phyloP scores from a whole-genome alignment of 2,797 vertebrate species.

The Petrocephalus sullivani region DNA sequence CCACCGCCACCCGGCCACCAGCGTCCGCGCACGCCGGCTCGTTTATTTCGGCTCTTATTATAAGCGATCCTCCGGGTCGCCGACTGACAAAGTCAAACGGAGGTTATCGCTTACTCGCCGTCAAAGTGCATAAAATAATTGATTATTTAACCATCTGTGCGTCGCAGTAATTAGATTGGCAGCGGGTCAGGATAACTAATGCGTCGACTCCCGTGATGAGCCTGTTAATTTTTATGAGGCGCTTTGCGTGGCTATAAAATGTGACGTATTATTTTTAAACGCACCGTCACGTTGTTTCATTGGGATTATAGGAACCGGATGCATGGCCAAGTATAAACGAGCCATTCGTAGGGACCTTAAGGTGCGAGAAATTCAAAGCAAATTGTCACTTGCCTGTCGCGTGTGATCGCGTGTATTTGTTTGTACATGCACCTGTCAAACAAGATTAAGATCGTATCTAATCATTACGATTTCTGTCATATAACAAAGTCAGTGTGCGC shows the following conservation, averaged over 20 bases:
- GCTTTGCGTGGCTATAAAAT: background rate
- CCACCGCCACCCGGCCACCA: background rate
- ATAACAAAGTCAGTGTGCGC: background rate
- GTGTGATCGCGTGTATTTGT: background rate
- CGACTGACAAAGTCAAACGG: conserved; percentile 55
- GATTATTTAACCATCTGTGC: background rate
- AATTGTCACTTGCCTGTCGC: background rate
- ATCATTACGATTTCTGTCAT: background rate
- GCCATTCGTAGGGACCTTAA: background rate
- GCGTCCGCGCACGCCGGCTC: background rate
- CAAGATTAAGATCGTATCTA: background rate
- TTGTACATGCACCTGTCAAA: background rate
- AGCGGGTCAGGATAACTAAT: background rate
- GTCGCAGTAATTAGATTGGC: background rate
- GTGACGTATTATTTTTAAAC: background rate
- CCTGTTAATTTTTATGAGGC: background rate
- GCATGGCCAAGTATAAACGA: background rate
- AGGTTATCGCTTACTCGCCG: conserved; percentile 42
- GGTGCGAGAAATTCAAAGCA: background rate
- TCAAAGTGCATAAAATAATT: background rate
- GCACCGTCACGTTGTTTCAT: background rate
- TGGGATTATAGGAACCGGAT: background rate
- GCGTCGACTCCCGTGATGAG: background rate
- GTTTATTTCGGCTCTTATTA: background rate
- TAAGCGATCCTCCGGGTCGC: background rate